These are phyloP conservation scores for Andinoacara biseriatus DNA, from an alignment of 2,113 vertebrate species.

Conservation along the genomic window DNA sequence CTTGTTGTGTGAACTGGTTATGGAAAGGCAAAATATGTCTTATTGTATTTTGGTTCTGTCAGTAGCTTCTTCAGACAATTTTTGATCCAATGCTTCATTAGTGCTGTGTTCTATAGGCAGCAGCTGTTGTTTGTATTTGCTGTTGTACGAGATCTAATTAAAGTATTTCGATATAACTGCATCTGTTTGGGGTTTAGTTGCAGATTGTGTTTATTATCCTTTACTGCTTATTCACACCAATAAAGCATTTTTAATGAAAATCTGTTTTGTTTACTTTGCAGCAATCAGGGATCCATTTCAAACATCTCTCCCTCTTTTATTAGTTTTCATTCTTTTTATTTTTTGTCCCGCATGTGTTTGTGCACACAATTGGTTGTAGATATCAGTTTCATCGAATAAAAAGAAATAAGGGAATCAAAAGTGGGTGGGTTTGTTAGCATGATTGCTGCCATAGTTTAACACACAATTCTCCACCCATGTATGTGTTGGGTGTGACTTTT, in stretches of 20 bases:
- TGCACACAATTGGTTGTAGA: neutral
- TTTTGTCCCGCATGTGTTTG: neutral
- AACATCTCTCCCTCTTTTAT: neutral
- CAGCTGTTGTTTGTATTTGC: neutral
- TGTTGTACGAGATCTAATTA: slow-evolving; percentile 33
- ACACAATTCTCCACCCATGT: neutral
- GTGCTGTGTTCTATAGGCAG: neutral
- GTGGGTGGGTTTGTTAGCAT: slow-evolving; percentile 4
- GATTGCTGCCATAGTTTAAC: neutral
- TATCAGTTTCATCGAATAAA: slow-evolving; percentile 5
- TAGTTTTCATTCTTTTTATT: neutral
- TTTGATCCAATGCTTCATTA: neutral
- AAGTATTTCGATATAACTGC: slow-evolving; percentile 25
- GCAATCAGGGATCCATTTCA: neutral
- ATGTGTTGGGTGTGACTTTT: neutral
- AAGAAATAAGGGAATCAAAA: slow-evolving; percentile 9
- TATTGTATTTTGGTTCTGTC: neutral
- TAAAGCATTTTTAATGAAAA: neutral
- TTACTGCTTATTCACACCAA: neutral
- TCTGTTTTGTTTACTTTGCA: neutral
- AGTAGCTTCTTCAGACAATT: neutral
- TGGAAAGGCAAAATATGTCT: neutral
- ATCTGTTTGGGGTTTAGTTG: neutral
- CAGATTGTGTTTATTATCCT: neutral
- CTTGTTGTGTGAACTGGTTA: neutral